Percentiles rank a stretch among this genome's conserved stretches.
These are phyloP conservation scores for Acanthurus leucopareius DNA, from an alignment of 2,797 vertebrate genomes.

Conservation along the genomic window DNA sequence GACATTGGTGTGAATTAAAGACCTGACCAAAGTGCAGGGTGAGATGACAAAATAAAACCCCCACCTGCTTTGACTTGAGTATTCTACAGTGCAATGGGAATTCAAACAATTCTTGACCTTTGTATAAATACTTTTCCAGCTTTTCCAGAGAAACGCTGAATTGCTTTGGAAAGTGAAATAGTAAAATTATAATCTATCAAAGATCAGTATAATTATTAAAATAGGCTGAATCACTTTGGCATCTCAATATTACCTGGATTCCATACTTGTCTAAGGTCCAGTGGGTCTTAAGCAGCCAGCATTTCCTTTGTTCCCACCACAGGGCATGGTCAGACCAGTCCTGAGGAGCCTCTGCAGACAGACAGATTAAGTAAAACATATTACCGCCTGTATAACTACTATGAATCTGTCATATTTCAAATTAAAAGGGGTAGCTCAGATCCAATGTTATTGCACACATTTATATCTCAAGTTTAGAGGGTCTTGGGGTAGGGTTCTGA, in stretches of 20 bases:
- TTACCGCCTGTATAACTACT: not conserved
- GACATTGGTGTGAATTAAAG: not conserved
- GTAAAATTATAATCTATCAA: not conserved
- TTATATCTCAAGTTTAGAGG: conserved; percentile 16
- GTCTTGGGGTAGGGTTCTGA: not conserved
- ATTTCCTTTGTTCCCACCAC: conserved; percentile 97
- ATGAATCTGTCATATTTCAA: conserved; percentile 12
- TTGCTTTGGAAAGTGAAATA: not conserved
- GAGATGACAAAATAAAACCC: conserved; percentile 6
- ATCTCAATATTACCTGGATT: conserved; percentile 79
- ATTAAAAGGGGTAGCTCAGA: not conserved
- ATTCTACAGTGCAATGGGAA: not conserved
- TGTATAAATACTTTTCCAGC: not conserved
- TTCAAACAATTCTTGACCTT: not conserved
- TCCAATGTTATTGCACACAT: conserved; percentile 3
- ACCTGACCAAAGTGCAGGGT: not conserved
- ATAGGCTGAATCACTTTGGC: not conserved
- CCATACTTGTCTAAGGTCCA: conserved; percentile 98
- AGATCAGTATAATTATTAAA: not conserved
- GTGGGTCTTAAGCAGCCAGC: conserved; percentile 97
- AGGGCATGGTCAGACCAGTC: conserved; percentile 98
- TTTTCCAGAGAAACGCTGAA: not conserved
- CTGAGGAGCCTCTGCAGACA: conserved; percentile 86
- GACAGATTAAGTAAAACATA: conserved; percentile 9
- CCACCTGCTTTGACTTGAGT: not conserved